phyloP scores from a whole-genome alignment of 2,888 invertebrate species.

The Calliphora vomitoria region DNA sequence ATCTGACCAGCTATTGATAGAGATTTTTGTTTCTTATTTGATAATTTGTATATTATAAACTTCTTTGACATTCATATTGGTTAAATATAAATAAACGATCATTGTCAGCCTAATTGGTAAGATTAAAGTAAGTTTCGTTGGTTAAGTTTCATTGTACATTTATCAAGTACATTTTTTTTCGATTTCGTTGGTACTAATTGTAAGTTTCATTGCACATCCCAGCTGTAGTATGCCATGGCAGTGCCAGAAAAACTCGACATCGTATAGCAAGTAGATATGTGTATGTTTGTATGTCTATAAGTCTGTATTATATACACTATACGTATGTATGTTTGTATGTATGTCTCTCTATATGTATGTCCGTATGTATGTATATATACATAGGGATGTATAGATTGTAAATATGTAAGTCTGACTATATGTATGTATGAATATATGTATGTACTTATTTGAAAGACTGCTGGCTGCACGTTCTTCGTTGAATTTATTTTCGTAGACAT shows the following conservation, averaged over 20 bases:
- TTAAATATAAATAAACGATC: too few species aligned
- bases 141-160: too few species aligned
- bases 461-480: slow-evolving; percentile 75
- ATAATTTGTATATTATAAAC: too few species aligned
- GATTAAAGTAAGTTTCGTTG: too few species aligned
- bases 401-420: not conserved
- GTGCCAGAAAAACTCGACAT: slow-evolving; percentile 69
- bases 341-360: slow-evolving; percentile 33
- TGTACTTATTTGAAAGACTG: slow-evolving; percentile 58
- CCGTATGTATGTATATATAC: not conserved
- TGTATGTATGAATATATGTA: slow-evolving; percentile 32
- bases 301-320: slow-evolving; percentile 25
- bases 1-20: too few species aligned
- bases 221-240: slow-evolving; percentile 45
- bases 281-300: slow-evolving; percentile 58
- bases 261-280: slow-evolving; percentile 72
- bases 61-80: too few species aligned
- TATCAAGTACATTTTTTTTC: not conserved
- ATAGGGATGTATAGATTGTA: too few species aligned
- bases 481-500: slow-evolving; percentile 71
- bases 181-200: not conserved
- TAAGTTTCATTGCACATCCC: not conserved
- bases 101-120: too few species aligned
- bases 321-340: slow-evolving; percentile 29
- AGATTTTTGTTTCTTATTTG: too few species aligned